These are phyloP conservation scores for Orestias chungarensis DNA, from an alignment of 2,797 vertebrate species.

Conservation along the genomic window DNA sequence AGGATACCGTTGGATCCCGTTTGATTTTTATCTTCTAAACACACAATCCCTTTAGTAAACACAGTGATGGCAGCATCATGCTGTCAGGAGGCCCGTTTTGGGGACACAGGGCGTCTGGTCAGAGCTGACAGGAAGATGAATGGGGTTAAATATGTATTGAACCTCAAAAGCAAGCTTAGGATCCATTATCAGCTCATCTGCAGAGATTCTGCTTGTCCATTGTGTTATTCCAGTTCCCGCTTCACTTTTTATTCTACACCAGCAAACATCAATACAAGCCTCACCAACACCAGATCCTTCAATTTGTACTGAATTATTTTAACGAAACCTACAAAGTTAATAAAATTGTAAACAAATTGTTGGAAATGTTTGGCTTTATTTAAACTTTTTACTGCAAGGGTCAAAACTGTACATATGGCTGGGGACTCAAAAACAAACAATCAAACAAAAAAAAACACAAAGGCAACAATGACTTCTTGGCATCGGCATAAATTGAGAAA, in stretches of 20 bases:
- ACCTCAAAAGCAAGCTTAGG: not conserved
- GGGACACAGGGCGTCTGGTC: too few species aligned
- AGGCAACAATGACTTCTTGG: conserved; percentile 80
- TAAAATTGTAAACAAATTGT: not conserved
- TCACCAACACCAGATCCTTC: not conserved
- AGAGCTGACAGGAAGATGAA: too few species aligned
- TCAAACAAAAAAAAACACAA: conserved; percentile 47
- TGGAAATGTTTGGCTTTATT: conserved; percentile 76
- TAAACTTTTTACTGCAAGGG: conserved; percentile 56
- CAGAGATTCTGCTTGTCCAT: not conserved
- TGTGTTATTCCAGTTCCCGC: not conserved
- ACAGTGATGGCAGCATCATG: not conserved
- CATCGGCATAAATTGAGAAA: conserved; percentile 74
- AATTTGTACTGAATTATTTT: not conserved
- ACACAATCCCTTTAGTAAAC: not conserved
- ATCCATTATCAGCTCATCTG: conserved; percentile 38
- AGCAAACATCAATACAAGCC: not conserved
- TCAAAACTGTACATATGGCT: conserved; percentile 77
- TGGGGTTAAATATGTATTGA: too few species aligned
- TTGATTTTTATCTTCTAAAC: conserved; percentile 1
- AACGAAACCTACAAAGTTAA: not conserved
- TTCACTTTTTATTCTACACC: not conserved
- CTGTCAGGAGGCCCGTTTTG: not conserved
- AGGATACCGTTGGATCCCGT: too few species aligned
- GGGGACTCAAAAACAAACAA: conserved; percentile 41